Evolutionary conservation across 2,888 invertebrate species (phyloP).

Genomic region (Ctena decussata): DNA sequence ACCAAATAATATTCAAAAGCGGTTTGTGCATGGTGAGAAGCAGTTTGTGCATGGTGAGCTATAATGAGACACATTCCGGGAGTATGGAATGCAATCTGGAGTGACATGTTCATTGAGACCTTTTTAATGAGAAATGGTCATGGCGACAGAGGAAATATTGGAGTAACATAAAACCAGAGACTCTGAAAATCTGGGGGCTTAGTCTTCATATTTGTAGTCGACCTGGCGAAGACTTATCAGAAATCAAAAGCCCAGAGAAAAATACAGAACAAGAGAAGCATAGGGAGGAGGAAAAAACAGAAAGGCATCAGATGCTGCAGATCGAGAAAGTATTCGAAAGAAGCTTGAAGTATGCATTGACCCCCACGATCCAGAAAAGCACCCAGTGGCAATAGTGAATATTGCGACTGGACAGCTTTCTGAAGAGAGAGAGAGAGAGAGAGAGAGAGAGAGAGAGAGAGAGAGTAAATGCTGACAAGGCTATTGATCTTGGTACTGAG

Average conservation of each 20-base stretch:
- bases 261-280: background rate
- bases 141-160: slow-evolving; percentile 65
- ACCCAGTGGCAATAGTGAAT: slow-evolving; percentile 23
- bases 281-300: slow-evolving; percentile 33
- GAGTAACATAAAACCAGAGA: slow-evolving; percentile 66
- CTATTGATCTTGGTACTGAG: background rate
- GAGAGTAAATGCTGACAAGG: slow-evolving; percentile 20
- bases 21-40: slow-evolving; percentile 63
- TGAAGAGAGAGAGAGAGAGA: no score
- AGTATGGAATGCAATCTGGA: slow-evolving; percentile 70
- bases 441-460: no score
- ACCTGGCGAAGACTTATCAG: slow-evolving; percentile 35
- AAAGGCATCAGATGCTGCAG: slow-evolving; percentile 1
- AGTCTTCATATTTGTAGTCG: slow-evolving; percentile 57
- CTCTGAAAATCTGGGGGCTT: slow-evolving; percentile 65
- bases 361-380: slow-evolving; percentile 11
- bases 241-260: slow-evolving; percentile 15
- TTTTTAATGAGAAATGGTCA: slow-evolving; percentile 76
- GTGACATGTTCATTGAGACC: slow-evolving; percentile 72
- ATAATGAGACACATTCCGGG: slow-evolving; percentile 67
- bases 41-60: slow-evolving; percentile 63
- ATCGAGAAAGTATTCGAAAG: slow-evolving; percentile 30
- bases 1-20: slow-evolving; percentile 35
- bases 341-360: slow-evolving; percentile 33
- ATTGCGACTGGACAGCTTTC: slow-evolving; percentile 32